Base-by-base conservation (phyloP, 2,888 invertebrate species). In the Stenichneumon culpator region DNA sequence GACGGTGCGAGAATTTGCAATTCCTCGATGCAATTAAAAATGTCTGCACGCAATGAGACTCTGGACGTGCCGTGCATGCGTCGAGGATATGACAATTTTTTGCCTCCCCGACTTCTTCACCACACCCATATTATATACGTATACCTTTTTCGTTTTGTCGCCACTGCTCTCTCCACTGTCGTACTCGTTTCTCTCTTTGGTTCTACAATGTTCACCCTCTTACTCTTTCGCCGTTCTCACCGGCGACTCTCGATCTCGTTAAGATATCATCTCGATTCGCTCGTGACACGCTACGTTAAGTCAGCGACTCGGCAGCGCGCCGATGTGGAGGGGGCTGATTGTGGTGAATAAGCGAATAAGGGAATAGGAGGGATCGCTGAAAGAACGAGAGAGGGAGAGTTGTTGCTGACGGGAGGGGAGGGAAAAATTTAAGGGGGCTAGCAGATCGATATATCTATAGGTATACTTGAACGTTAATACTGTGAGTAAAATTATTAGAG, bases 11-110 rank as follows among this genome's bases (percentile, higher is more conserved):
- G 80, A 67, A 86, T 84, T 82, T 78, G 82, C 84, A 86, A 86
- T 85, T 84, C 82, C 25, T 47, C 65, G 69, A 67, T 82, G 72
- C 74, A 82, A 85, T 85, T 85, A 92, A 91, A 90, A 90, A 88
- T 86, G 89, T 90, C 89, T 88, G 89, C 92, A 90, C 91, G 91
- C 91, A 88, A 92, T 77, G 84, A 74, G 86, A 3, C 87, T 19
- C 52, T 74, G 74, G 54, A 84, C 86, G 86, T 84, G 82, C 52
- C 72, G 39, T 82, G 87, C 86, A 86, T 86, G 87, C 87, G 83
- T 77, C 83, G 80, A 67, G 86, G 78, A 82, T 83, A 83, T 89
- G 86, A 87, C 87, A 86, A 87, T 89, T 87, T 89, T 83, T 80
- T 75, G 11, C 60, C 60, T 22, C 39, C 39, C 67, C 39, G 74